Base-by-base conservation (phyloP, 1,140 invertebrate species). In the Megalonaias nervosa region DNA sequence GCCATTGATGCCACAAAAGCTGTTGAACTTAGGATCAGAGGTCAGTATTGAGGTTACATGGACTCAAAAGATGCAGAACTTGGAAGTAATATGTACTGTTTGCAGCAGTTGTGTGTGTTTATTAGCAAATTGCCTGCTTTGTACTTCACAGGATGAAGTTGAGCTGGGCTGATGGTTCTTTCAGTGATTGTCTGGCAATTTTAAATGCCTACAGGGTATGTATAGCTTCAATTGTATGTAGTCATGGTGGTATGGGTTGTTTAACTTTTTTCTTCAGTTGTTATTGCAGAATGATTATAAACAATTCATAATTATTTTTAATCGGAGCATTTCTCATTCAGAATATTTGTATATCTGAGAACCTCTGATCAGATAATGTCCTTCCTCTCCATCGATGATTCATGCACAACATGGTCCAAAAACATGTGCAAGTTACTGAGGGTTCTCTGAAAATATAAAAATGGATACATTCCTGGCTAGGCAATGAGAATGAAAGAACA, bases 151-250 rank as follows among this genome's bases (percentile, higher is more conserved):
- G 91, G 76, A 84, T 87, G 19, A 96, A 96, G 86, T 90, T 97
- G 4, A 91, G 92, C 0, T 98, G 96, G 95, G 93, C 96, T 0
- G 93, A 94, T 87, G 93, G 94, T 1, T 95, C 96, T 0, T 94
- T 93, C 59, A 97, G 96, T 84, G 98, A 99, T 90, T 94, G 94
- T 74, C 92, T 98, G 70, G 94, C 96, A 0, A 94, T 95, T 77
- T 91, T 96, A 2, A 95, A 96, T 89, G 94, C 95, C 0, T 98
- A 96, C 86, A 93, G 93, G 84, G 94, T 95, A 87, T 84, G 65
- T 17, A 64, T 64, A 64, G 21, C 17, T 64, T 31, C 62, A 64
- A 26, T 23, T 26, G 21, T 71, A n/a, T 23, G n/a, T 71, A 58
- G 56, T 15, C 23, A 69, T 1, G 59, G 59, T 55, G 23, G 11